phyloP scores from a whole-genome alignment of 2,113 vertebrate genomes.

The Meriones unguiculatus region DNA sequence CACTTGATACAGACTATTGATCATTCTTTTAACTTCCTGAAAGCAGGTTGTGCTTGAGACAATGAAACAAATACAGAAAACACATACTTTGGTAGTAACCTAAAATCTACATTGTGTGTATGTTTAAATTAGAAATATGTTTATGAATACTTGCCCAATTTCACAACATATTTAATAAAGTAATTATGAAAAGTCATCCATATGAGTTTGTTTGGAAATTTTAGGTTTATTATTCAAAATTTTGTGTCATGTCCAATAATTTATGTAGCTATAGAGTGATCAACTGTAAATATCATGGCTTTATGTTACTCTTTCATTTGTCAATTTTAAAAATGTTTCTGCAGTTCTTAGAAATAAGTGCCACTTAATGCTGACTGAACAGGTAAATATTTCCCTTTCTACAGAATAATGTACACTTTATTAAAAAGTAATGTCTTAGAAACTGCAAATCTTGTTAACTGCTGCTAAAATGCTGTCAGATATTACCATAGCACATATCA shows the following conservation, averaged over 20 bases:
- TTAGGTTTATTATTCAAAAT: not conserved
- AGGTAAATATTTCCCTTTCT: not conserved
- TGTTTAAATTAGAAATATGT: constrained; percentile 32
- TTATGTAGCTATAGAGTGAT: too few relatives aligned
- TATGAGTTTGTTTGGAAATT: not conserved
- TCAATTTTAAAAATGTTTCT: not conserved
- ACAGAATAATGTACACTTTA: not conserved
- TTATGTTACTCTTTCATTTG: constrained; percentile 16
- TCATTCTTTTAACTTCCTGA: constrained; percentile 38
- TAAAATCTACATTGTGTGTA: constrained; percentile 12
- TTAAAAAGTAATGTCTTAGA: not conserved
- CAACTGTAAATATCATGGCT: not conserved
- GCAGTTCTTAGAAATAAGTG: not conserved
- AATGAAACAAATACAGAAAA: constrained; percentile 52
- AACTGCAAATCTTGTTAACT: not conserved
- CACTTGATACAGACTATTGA: constrained; percentile 36
- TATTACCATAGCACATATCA: accelerated
- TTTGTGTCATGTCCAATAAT: not conserved
- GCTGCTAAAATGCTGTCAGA: not conserved
- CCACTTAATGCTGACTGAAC: not conserved
- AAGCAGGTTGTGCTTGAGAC: not conserved
- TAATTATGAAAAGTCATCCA: not conserved
- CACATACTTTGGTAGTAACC: constrained; percentile 20
- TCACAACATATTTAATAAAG: constrained; percentile 15
- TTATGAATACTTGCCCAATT: not conserved